Percentiles rank a stretch among this genome's conserved stretches.
These are phyloP conservation scores for Autographa gamma DNA, from an alignment of 2,888 invertebrate species.

Conservation along the genomic window DNA sequence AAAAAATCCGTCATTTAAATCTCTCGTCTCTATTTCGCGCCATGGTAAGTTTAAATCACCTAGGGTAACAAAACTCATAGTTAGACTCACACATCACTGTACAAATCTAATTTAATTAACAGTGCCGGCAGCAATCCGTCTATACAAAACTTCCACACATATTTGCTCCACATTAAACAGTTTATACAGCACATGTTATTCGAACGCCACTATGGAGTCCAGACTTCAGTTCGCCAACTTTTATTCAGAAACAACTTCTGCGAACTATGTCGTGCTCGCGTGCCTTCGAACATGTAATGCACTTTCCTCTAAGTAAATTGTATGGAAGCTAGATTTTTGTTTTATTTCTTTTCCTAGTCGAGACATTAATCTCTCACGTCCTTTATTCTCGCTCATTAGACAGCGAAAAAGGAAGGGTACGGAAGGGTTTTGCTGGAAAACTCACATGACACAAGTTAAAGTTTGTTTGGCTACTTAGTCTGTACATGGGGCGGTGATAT, in stretches of 20 bases:
- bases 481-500: background rate
- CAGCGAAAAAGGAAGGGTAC: constrained; percentile 31
- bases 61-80: too few relatives aligned
- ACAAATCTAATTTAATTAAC: background rate
- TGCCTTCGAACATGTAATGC: constrained; percentile 44
- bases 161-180: constrained; percentile 24
- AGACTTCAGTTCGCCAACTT: constrained; percentile 44
- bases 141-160: background rate
- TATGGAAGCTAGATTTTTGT: constrained; percentile 48
- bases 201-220: constrained; percentile 33
- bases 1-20: too few relatives aligned
- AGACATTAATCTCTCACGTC: constrained; percentile 53
- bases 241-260: constrained; percentile 46
- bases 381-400: constrained; percentile 50
- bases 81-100: too few relatives aligned
- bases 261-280: constrained; percentile 44
- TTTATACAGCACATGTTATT: constrained; percentile 35
- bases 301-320: constrained; percentile 50
- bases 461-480: background rate
- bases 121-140: background rate
- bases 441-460: constrained; percentile 33
- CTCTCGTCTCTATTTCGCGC: too few relatives aligned
- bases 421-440: constrained; percentile 23
- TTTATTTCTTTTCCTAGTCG: constrained; percentile 35
- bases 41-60: too few relatives aligned